These are phyloP conservation scores for Menura novaehollandiae DNA, from an alignment of 2,113 vertebrate genomes.

Conservation along the genomic window DNA sequence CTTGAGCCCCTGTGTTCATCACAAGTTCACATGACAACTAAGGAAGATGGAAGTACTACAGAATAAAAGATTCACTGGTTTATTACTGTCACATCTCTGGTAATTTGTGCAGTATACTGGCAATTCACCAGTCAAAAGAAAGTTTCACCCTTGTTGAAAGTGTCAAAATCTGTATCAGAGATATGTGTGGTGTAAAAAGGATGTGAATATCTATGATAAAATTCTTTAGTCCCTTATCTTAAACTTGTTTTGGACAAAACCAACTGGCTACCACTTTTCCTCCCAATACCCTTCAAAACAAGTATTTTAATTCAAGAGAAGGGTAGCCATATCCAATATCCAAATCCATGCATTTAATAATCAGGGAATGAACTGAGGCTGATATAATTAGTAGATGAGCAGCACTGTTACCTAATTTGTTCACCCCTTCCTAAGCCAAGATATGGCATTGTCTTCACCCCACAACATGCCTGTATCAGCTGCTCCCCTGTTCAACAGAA, in stretches of 20 bases:
- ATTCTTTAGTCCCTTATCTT: neutral
- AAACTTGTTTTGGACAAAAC: neutral
- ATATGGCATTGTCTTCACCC: neutral
- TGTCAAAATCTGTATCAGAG: neutral
- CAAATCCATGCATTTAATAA: neutral
- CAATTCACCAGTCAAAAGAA: neutral
- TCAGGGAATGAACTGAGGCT: neutral
- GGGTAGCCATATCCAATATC: neutral
- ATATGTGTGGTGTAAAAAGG: rapidly evolving
- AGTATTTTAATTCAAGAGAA: neutral
- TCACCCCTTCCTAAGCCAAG: neutral
- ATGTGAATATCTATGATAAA: neutral
- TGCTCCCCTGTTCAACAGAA: neutral
- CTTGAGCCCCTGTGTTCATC: neutral
- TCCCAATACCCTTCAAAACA: neutral
- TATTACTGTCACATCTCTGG: neutral
- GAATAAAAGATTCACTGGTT: neutral
- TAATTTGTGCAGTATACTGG: neutral
- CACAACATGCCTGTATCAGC: neutral
- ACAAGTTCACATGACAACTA: neutral
- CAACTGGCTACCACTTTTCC: neutral
- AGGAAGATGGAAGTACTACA: neutral
- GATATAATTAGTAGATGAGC: neutral
- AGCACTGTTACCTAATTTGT: neutral
- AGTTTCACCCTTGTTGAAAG: neutral